These are phyloP conservation scores for Myotis daubentonii DNA, from an alignment of 2,797 vertebrate species.

Conservation along the genomic window DNA sequence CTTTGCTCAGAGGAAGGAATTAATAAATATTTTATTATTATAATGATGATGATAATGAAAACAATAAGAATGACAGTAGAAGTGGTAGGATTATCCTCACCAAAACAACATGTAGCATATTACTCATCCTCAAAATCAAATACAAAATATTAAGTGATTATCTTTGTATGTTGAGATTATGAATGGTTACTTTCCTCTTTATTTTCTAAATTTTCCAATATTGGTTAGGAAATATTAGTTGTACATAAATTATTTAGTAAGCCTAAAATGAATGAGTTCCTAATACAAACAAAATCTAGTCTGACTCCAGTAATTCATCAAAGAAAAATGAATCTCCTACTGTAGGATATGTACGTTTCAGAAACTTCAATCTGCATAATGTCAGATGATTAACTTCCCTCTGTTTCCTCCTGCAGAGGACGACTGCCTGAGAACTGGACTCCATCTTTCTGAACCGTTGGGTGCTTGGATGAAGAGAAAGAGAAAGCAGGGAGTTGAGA, in stretches of 20 bases:
- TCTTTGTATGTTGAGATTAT: not conserved
- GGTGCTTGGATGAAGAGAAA: not conserved
- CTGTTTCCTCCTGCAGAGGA: slow-evolving; percentile 48
- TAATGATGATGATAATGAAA: not conserved
- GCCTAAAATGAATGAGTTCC: not conserved
- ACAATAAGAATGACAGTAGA: not conserved
- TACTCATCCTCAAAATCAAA: slow-evolving; percentile 31
- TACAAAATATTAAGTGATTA: not conserved
- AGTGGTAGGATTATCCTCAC: not conserved
- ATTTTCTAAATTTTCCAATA: not conserved
- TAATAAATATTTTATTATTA: slow-evolving; percentile 18
- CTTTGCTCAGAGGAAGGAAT: not conserved
- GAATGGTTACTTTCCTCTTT: not conserved
- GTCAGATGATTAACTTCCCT: not conserved
- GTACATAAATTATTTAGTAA: not conserved
- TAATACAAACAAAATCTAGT: not conserved
- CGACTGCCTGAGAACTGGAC: not conserved
- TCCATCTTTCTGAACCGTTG: not conserved
- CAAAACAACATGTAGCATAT: not conserved
- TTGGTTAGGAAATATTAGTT: not conserved
- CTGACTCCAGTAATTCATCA: not conserved
- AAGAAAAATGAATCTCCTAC: not conserved
- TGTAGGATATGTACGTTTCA: not conserved
- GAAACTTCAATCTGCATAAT: slow-evolving; percentile 15
- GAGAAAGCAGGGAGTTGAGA: not conserved